A percentile compares a stretch with the other conserved stretches of the same genome.
phyloP scores from a whole-genome alignment of 2,797 vertebrate genomes.

The Mycteria americana region DNA sequence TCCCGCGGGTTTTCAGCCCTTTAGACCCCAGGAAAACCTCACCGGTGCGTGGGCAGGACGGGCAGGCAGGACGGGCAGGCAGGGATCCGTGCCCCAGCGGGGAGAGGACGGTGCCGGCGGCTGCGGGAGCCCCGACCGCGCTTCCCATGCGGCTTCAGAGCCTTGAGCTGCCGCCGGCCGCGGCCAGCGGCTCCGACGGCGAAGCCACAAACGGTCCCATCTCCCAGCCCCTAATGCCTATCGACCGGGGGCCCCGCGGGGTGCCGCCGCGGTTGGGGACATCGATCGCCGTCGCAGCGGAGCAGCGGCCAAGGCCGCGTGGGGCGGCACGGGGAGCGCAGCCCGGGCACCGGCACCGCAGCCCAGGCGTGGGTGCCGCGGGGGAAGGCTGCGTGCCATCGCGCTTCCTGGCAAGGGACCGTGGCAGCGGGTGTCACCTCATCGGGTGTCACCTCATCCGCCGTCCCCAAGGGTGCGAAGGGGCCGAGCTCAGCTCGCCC shows the following conservation, averaged over 20 bases:
- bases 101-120: background rate
- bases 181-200: background rate
- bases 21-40: background rate
- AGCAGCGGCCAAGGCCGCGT: background rate
- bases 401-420: fast-evolving
- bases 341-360: background rate
- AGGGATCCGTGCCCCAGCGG: background rate
- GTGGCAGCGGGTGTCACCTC: fast-evolving
- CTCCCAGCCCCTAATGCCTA: background rate
- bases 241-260: background rate
- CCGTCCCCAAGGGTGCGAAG: background rate
- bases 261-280: background rate
- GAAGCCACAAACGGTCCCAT: background rate
- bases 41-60: background rate
- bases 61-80: background rate
- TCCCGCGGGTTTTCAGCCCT: background rate
- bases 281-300: fast-evolving
- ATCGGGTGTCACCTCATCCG: fast-evolving
- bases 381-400: fast-evolving
- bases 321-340: fast-evolving
- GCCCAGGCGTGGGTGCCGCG: fast-evolving
- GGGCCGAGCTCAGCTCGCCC: background rate
- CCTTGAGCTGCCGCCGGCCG: background rate
- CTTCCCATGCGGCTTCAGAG: background rate
- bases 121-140: background rate